Percentiles rank a stretch among this genome's conserved stretches.
phyloP scores from a whole-genome alignment of 2,888 invertebrate species.

The Drosophila rellima region DNA sequence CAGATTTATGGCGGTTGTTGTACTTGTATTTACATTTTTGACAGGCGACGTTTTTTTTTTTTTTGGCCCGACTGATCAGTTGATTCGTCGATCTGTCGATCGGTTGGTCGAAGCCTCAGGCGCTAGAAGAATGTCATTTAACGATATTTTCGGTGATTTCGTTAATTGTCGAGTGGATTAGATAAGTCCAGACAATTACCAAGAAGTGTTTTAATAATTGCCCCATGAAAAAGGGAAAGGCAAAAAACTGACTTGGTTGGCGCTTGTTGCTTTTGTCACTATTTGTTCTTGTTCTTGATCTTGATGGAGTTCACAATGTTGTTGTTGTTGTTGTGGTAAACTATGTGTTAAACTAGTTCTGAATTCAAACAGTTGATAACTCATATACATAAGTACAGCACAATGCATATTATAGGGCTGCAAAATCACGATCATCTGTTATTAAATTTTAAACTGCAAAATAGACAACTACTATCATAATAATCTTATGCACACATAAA shows the following conservation, averaged over 20 bases:
- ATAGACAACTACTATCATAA: neutral
- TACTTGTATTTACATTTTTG: conserved; percentile 59
- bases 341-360: conserved; percentile 67
- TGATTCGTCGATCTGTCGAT: conserved; percentile 17
- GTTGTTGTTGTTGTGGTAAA: conserved; percentile 42
- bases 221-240: conserved; percentile 65
- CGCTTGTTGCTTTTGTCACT: conserved; percentile 61
- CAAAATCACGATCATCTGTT: conserved; percentile 6
- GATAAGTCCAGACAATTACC: conserved; percentile 56
- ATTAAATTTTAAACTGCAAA: neutral
- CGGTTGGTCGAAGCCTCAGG: conserved; percentile 46
- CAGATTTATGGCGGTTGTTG: conserved; percentile 46
- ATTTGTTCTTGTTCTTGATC: conserved; percentile 31
- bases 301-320: conserved; percentile 32
- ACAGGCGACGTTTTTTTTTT: conserved; percentile 56
- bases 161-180: conserved; percentile 72
- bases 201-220: conserved; percentile 51
- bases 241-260: conserved; percentile 51
- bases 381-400: conserved; percentile 30
- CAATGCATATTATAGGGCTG: conserved; percentile 44
- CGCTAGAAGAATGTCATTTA: conserved; percentile 71
- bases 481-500: neutral
- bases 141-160: conserved; percentile 49
- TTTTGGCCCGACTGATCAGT: conserved; percentile 14
- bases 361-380: conserved; percentile 50